Base-by-base conservation (phyloP, 2,888 invertebrate species). In the Macropis europaea region DNA sequence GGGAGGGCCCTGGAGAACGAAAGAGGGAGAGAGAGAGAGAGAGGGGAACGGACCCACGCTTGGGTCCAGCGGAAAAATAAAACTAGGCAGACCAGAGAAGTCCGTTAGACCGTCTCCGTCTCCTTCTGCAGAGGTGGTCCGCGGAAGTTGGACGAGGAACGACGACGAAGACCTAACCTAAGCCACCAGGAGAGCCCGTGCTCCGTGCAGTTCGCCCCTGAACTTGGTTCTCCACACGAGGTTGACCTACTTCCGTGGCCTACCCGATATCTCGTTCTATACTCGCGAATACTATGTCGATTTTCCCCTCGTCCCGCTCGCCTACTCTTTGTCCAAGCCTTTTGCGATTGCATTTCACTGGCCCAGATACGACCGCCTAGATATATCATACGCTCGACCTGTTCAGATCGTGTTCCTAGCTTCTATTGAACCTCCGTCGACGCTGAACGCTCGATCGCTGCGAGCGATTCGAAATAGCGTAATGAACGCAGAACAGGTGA, bases 201-300 rank as follows among this genome's bases (percentile, higher is more conserved):
- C 70, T 77, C 43, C 70, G 60, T 84, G 83, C 81, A 82, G 83
- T 79, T 78, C 87, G 89, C 86, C 89, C 89, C 87, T 89, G 89
- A 89, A 89, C 89, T 89, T 89, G 89, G 82, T 84, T 85, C 85
- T 84, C 83, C 82, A 80, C 76, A 78, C 84, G 82, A 83, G 83
- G 85, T 86, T 88, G 87, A 88, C 87, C 88, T 75, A 88, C 87
- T 88, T 88, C 85, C 82, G 50, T 84, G 76, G 70, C 83, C 76
- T 82, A 77, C 60, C 74, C 72, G 77, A 77, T 77, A 71, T 56
- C 63, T 53, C 66, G 52, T 60, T 59, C 57, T 40, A 47, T 42
- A 68, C 48, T 43, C 62, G 61, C 50, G 59, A 64, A 59, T 30
- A 32, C 48, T n/a, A 22, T 22, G 11, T 52, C 67, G 64, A 79